Evolutionary conservation across 23 tunicate species (phyloP).

Genomic region (Oikopleura vanhoeffeni): DNA sequence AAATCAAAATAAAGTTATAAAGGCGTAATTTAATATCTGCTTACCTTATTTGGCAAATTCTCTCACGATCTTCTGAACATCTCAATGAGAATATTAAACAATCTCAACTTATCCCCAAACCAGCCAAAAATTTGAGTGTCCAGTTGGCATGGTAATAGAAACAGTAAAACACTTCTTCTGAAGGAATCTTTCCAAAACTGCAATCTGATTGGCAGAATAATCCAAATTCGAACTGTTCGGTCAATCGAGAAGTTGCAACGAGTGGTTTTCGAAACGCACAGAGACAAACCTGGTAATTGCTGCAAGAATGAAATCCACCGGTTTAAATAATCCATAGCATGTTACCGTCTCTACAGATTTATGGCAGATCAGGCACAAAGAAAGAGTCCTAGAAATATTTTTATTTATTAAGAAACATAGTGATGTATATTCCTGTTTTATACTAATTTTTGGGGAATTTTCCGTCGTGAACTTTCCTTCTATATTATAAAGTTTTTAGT

Average conservation of each 20-base stretch:
- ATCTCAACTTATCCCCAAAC: constrained; percentile 79
- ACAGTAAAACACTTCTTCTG: constrained; percentile 61
- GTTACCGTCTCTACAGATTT: constrained; percentile 43
- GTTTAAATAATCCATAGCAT: constrained; percentile 40
- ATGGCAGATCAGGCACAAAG: constrained; percentile 23
- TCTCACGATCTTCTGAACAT: constrained; percentile 36
- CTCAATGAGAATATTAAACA: constrained; percentile 93
- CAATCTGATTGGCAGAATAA: constrained; percentile 55
- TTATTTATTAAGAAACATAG: too few relatives aligned
- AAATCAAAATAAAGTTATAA: too few relatives aligned
- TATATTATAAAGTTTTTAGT: too few relatives aligned
- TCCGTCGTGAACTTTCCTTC: too few relatives aligned
- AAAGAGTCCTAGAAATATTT: constrained; percentile 47
- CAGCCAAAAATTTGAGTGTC: constrained; percentile 92
- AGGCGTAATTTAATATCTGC: background rate
- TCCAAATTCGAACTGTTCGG: constrained; percentile 82
- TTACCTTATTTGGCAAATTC: background rate
- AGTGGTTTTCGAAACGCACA: constrained; percentile 80
- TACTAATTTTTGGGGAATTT: too few relatives aligned
- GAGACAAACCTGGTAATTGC: constrained; percentile 69
- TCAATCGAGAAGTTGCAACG: constrained; percentile 74
- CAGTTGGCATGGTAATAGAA: too few relatives aligned
- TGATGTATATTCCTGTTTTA: too few relatives aligned
- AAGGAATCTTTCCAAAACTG: background rate
- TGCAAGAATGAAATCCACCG: constrained; percentile 56